These are phyloP conservation scores for Euplexia lucipara DNA, from an alignment of 2,888 invertebrate genomes.

Conservation along the genomic window DNA sequence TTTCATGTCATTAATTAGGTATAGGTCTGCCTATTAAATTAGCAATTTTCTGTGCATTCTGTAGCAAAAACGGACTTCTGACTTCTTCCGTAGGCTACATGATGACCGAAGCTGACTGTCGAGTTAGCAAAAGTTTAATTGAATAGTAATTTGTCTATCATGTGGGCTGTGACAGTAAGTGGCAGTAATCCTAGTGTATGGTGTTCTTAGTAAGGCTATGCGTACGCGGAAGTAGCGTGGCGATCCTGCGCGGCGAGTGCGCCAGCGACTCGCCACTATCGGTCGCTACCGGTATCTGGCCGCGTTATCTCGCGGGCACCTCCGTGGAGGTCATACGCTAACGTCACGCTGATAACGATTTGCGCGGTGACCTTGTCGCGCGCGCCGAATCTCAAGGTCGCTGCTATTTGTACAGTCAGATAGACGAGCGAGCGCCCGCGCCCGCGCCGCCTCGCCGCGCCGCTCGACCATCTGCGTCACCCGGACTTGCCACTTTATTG, in stretches of 20 bases:
- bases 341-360: slow-evolving; percentile 91
- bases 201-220: slow-evolving; percentile 27
- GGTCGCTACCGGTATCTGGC: slow-evolving; percentile 85
- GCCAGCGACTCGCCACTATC: slow-evolving; percentile 78
- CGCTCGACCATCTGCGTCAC: slow-evolving; percentile 78
- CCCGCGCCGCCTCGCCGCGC: slow-evolving; percentile 69
- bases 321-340: slow-evolving; percentile 88
- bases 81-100: not conserved
- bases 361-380: slow-evolving; percentile 90
- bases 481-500: slow-evolving; percentile 83
- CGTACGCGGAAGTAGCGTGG: slow-evolving; percentile 60
- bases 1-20: not conserved
- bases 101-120: not conserved
- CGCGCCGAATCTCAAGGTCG: slow-evolving; percentile 90
- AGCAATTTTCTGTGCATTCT: not conserved
- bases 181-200: slow-evolving; percentile 1
- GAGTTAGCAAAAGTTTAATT: too few species aligned
- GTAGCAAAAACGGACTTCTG: not conserved
- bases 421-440: slow-evolving; percentile 78
- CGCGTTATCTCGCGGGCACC: slow-evolving; percentile 87
- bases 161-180: not conserved
- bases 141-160: not conserved
- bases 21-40: not conserved
- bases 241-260: slow-evolving; percentile 59
- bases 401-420: slow-evolving; percentile 89